Conservation (phyloP, 2,797 vertebrate species). For the Danionella dracula region DNA sequence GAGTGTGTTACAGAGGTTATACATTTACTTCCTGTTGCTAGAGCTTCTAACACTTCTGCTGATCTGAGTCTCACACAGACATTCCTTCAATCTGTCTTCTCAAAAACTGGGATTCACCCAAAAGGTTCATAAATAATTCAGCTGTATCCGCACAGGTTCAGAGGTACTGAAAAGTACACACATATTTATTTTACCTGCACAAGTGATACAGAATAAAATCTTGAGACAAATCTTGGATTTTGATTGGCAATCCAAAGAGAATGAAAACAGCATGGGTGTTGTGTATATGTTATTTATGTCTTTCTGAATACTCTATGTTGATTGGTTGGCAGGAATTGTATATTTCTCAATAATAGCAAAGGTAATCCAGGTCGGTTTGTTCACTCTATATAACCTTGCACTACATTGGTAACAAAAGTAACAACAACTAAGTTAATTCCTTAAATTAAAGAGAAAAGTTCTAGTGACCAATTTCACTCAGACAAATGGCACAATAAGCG, state of each 20-base stretch:
- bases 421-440: no score
- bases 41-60: slow-evolving; percentile 29
- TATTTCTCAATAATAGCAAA: no score
- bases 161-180: not conserved
- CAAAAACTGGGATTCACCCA: not conserved
- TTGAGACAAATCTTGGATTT: not conserved
- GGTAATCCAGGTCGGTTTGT: no score
- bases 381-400: no score
- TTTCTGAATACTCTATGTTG: no score
- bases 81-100: slow-evolving; percentile 13
- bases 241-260: not conserved
- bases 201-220: not conserved
- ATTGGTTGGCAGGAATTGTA: no score
- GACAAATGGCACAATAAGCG: no score
- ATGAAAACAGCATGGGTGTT: not conserved
- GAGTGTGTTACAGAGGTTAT: slow-evolving; percentile 9
- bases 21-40: slow-evolving; percentile 19
- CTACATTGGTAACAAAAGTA: no score
- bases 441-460: no score
- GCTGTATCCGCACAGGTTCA: slow-evolving; percentile 1
- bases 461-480: no score
- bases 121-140: slow-evolving; percentile 21
- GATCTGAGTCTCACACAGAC: slow-evolving; percentile 7
- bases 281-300: no score
- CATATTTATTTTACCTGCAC: slow-evolving; percentile 9